Evolutionary conservation across 37 sponge, comb jelly and placozoan species (phyloP).

Genomic region (Tethya wilhelma): DNA sequence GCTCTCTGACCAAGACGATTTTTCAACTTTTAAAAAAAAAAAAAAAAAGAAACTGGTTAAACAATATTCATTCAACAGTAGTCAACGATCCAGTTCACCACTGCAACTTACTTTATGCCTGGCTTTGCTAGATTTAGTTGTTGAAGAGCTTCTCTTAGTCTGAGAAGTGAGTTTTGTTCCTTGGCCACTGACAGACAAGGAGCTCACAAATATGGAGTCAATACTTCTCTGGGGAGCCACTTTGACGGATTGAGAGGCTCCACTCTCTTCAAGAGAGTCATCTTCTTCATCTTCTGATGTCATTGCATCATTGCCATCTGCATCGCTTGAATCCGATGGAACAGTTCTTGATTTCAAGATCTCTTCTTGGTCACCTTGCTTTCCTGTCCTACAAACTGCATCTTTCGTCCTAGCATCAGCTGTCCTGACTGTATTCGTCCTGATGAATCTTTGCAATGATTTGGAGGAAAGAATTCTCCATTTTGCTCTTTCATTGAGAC

Average conservation of each 20-base stretch:
- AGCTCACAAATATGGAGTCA: constrained; percentile 2
- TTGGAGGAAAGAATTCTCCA: constrained; percentile 21
- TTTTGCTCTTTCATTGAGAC: constrained; percentile 3
- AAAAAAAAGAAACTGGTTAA: neutral
- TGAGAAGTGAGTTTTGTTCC: too few species aligned
- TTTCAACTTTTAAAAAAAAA: neutral
- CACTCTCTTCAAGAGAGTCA: too few species aligned
- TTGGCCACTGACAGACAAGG: neutral
- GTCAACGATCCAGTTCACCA: too few species aligned
- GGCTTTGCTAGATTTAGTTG: neutral
- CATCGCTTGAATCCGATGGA: too few species aligned
- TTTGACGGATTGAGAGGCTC: neutral
- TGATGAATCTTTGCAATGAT: neutral
- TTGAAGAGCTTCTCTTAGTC: neutral
- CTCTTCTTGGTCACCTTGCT: neutral
- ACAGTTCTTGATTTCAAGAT: neutral
- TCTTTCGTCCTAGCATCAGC: too few species aligned
- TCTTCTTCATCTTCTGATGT: too few species aligned
- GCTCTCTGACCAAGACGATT: constrained; percentile 60
- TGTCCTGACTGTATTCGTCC: neutral
- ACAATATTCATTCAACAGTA: too few species aligned
- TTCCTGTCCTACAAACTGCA: neutral
- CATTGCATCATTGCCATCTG: too few species aligned
- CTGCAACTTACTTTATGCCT: neutral
- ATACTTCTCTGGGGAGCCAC: neutral